Conservation (phyloP, 2,888 invertebrate genomes). For the Sinohyriopsis cumingii region DNA sequence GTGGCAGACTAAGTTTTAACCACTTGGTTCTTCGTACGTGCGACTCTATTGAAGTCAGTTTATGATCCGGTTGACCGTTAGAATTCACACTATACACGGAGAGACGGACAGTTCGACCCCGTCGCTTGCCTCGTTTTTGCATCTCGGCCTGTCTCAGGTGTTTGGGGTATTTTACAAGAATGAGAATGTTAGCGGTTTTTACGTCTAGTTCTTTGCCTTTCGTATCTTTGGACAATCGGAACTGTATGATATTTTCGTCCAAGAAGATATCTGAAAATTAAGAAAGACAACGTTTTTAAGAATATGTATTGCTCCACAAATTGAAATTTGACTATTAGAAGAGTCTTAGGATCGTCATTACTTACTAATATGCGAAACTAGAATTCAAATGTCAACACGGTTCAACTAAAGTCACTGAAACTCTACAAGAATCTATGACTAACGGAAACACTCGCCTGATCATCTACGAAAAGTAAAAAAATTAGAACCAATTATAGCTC, state of each 20-base stretch:
- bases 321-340: no score
- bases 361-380: no score
- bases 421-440: no score
- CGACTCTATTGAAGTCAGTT: conserved; percentile 21
- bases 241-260: conserved; percentile 40
- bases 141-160: conserved; percentile 6
- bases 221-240: conserved; percentile 19
- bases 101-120: conserved; percentile 9
- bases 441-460: no score
- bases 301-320: no score
- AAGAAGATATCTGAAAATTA: conserved; percentile 32
- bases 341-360: no score
- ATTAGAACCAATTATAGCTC: no score
- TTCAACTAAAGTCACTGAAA: no score
- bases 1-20: conserved; percentile 27
- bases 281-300: no score
- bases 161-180: conserved; percentile 31
- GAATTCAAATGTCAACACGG: no score
- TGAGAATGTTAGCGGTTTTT: conserved; percentile 37
- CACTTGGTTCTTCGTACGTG: conserved; percentile 29
- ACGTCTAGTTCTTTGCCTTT: conserved; percentile 28
- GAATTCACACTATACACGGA: conserved; percentile 18
- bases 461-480: no score
- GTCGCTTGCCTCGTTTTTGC: conserved; percentile 10
- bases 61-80: conserved; percentile 16